These are phyloP conservation scores for Cephus rjabovi DNA, from an alignment of 2,888 invertebrate species.

Conservation along the genomic window DNA sequence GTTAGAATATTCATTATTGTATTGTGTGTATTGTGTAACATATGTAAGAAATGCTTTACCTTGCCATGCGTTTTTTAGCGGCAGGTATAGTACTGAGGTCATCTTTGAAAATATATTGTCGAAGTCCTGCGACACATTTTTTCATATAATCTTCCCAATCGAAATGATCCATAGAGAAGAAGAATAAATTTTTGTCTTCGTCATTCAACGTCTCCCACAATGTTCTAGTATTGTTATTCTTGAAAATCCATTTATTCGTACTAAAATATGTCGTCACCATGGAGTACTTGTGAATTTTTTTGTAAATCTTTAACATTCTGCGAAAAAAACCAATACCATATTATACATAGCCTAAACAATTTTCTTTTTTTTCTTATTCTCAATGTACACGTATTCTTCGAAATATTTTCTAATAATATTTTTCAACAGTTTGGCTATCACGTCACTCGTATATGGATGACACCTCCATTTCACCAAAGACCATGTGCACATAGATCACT, in stretches of 20 bases:
- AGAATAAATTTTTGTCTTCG: slow-evolving; percentile 65
- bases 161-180: slow-evolving; percentile 66
- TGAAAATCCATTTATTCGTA: slow-evolving; percentile 55
- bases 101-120: slow-evolving; percentile 68
- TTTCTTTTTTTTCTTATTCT: no score
- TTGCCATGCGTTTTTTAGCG: slow-evolving; percentile 50
- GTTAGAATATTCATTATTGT: not conserved
- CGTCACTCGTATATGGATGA: not conserved
- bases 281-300: slow-evolving; percentile 67
- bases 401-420: no score
- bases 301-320: slow-evolving; percentile 68
- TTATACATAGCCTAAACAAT: no score
- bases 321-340: slow-evolving; percentile 3
- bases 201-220: slow-evolving; percentile 65
- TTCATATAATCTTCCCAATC: slow-evolving; percentile 68
- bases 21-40: not conserved
- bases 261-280: slow-evolving; percentile 68
- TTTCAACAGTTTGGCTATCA: not conserved
- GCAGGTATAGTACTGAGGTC: slow-evolving; percentile 50
- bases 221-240: slow-evolving; percentile 47
- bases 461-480: not conserved
- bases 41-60: slow-evolving; percentile 26
- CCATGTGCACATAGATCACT: no score
- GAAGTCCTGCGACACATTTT: slow-evolving; percentile 67
- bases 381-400: no score